Evolutionary conservation across 2,888 invertebrate species (phyloP), one percentile per base, ranked within the genome.

Genomic region (Cyaniris semiargus): DNA sequence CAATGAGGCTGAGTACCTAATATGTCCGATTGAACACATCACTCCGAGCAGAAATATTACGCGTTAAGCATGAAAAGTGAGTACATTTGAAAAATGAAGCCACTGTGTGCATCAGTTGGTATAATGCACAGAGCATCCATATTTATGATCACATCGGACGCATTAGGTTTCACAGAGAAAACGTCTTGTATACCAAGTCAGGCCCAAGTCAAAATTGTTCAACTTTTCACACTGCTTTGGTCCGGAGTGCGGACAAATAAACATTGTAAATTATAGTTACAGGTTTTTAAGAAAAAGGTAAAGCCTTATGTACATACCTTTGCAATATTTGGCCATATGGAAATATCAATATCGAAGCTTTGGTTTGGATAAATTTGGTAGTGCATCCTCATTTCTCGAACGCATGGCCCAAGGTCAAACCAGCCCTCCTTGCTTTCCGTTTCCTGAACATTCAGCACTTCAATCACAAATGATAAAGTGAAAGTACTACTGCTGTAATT

Each of bases 311-410:
- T 21, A 27, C 44, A n/a, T 81, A 92, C 93, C 90, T 93, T 93
- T 44, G 88, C 90, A 75, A 83, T 85, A 80, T 92, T 89, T 8
- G 92, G 91, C 91, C 92, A 93, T 75, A 93, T 87, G 48, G 88
- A 80, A 58, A 93, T 82, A 79, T 93, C 91, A 27, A 92, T 60
- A 10, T 91, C 91, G 79, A 82, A 92, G 23, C 21, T 82, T 71
- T 88, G 86, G 3, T 90, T 91, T 18, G 88, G 87, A 80, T 89
- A 90, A 72, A 93, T 80, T 15, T 86, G 85, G 78, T 93, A 93
- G 34, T 90, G 88, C 70, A 93, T 79, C 80, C 87, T 91, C 34
- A 90, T 78, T 0, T 88, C 90, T 72, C 91, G 87, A 2, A 79
- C 75, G 79, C 84, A 87, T 0, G 86, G 82, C 0, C 88, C 90